Conservation (phyloP, 2,797 vertebrate genomes). For the Oryzias dopingdopingensis region DNA sequence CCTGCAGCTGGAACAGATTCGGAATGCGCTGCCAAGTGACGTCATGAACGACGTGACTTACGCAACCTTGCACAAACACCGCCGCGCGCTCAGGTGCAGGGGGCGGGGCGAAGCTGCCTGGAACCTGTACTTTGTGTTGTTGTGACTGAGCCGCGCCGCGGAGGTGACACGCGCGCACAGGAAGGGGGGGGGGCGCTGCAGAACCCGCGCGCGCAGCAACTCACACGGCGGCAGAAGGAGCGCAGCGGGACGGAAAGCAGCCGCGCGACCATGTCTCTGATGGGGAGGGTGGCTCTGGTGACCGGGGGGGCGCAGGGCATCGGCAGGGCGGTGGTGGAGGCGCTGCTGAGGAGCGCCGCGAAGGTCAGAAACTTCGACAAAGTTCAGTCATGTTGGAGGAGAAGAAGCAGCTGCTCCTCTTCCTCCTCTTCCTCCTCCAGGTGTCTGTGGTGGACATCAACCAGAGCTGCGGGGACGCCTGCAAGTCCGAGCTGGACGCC, state of each 20-base stretch:
- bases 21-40: too few species aligned
- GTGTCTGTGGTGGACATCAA: conserved; percentile 83
- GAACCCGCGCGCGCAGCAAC: neutral
- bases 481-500: conserved; percentile 81
- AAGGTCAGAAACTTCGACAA: conserved; percentile 48
- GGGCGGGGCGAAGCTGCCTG: too few species aligned
- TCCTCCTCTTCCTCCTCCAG: neutral
- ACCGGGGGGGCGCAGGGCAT: conserved; percentile 91
- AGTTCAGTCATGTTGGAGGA: neutral
- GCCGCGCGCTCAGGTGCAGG: too few species aligned
- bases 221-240: neutral
- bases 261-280: conserved; percentile 79
- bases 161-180: conserved; percentile 18
- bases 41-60: too few species aligned
- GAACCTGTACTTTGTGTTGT: too few species aligned
- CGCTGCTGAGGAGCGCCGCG: conserved; percentile 49
- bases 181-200: neutral
- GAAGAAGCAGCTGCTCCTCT: neutral
- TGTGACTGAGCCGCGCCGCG: neutral
- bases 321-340: conserved; percentile 74
- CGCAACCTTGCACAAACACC: too few species aligned
- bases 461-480: conserved; percentile 76
- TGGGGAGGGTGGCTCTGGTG: conserved; percentile 88
- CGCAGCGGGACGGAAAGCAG: conserved; percentile 4
- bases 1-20: too few species aligned